Base-by-base conservation (phyloP, 2,888 invertebrate genomes). In the Allygus modestus region DNA sequence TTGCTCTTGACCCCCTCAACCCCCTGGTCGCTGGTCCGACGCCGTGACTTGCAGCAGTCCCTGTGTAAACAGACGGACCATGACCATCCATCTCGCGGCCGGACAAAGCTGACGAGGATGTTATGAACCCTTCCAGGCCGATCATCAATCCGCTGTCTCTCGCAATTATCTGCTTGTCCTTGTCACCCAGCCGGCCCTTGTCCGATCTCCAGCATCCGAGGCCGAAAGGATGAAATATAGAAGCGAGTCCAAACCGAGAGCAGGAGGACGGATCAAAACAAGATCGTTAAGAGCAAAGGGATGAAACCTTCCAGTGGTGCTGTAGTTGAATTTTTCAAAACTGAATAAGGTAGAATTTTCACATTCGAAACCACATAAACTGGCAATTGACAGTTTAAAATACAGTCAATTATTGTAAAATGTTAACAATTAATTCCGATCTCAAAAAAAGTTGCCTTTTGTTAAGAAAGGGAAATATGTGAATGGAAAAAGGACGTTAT, bases 81-180 rank as follows among this genome's bases (percentile, higher is more conserved):
- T 54, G 23, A 58, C 51, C 77, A 51, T 77, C 79, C 28, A 79
- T 79, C 79, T 79, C 54, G n/a, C 17, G 54, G 79, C 37, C 26
- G 58, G 79, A 79, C 79, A 79, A 79, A 79, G 79, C 79, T 51
- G 79, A 79, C 51, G 79, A 79, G 79, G 17, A 28, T 79, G 58
- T 37, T 58, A 79, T 79, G 79, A 79, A 79, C 79, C 79, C 79
- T 79, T 79, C 58, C 73, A 33, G 31, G 5, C 43, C 46, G 17
- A 79, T 15, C 79, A 58, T 79, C 79, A 79, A 58, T 79, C 28
- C 20, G 28, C 54, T 2, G 54, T 58, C 33, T 43, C n/a, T 17
- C 31, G 33, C 79, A 79, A 79, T 79, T 79, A 79, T 79, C 79
- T 79, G 79, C 79, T 79, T 79, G 79, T 79, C 79, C 79, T 17